Percentiles rank a stretch among this genome's conserved stretches.
Conservation (phyloP, 2,888 invertebrate species). For the Dasysyrphus albostriatus region DNA sequence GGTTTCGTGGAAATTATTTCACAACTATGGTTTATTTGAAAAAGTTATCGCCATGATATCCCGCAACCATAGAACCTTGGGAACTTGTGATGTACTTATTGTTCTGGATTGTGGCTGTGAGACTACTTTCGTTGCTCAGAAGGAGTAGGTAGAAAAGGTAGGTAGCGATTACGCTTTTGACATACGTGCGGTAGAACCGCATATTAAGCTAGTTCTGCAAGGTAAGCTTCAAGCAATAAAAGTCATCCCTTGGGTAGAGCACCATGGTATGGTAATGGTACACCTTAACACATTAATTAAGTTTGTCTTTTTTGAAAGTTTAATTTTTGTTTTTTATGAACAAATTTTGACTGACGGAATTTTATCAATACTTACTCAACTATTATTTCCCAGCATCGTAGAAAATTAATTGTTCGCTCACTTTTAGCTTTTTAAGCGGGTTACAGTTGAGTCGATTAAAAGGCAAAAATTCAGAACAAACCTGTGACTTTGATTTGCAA, state of each 20-base stretch:
- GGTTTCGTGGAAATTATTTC: slow-evolving; percentile 61
- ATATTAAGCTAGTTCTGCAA: slow-evolving; percentile 1
- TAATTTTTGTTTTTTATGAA: not conserved
- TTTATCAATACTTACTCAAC: no score
- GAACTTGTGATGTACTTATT: slow-evolving; percentile 46
- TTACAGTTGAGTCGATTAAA: no score
- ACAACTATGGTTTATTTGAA: slow-evolving; percentile 64
- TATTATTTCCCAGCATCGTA: no score
- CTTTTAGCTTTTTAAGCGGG: no score
- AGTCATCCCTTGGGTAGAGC: not conserved
- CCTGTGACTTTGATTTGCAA: no score
- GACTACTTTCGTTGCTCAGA: slow-evolving; percentile 1
- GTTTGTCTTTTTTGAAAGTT: not conserved
- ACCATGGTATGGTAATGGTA: not conserved
- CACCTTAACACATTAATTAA: not conserved
- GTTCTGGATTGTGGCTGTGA: slow-evolving; percentile 37
- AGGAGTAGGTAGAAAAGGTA: not conserved
- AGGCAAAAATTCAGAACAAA: no score
- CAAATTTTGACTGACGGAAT: no score
- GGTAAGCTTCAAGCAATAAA: slow-evolving; percentile 16
- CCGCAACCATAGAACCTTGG: slow-evolving; percentile 29
- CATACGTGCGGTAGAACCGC: slow-evolving; percentile 21
- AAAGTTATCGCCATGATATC: slow-evolving; percentile 57
- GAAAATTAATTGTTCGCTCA: no score
- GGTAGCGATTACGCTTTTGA: slow-evolving; percentile 15